Base-by-base conservation (phyloP, 2,888 invertebrate species). In the Scaptomyza flava region DNA sequence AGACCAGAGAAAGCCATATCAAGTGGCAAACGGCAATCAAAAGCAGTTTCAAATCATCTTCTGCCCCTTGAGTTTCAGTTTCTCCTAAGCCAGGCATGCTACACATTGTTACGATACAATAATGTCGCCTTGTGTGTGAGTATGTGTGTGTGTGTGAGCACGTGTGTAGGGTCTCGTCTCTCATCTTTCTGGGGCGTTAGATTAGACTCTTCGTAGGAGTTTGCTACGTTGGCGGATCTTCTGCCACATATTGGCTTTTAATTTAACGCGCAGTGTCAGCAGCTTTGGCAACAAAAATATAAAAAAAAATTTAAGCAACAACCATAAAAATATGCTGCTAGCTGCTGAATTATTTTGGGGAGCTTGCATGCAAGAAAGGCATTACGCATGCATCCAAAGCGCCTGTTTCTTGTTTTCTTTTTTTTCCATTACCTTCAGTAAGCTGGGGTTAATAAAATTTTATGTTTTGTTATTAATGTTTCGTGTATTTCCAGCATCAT, bases 161-260 rank as follows among this genome's bases (percentile, higher is more conserved):
- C 20, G 17, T 50, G 46, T 23, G 41, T 50, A 48, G 43, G 43
- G 33, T 45, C 31, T 27, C 14, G 8, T 30, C 27, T 27, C 70
- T 38, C 67, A 63, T 72, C 48, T 58, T 43, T 17, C 50, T 56
- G 42, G 12, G 42, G 17, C 27, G 45, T 42, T 27, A 45, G 41
- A 46, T 48, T 56, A 67, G 56, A 47, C 72, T 14, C 66, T 65
- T 57, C 47, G 63, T 54, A 59, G 62, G 46, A 66, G 67, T 38
- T 54, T 82, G 77, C 83, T 63, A 64, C 83, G 81, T 83, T 81
- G 56, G 76, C 76, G 71, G 66, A 81, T 78, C 86, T 76, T 71
- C 68, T 80, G 71, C 67, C 78, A 65, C 87, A 86, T 81, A 81
- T 83, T 83, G 86, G 81, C 81, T 83, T 81, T 81, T 86, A 86